Evolutionary conservation across 2,888 invertebrate genomes (phyloP).

Genomic region (Melanchra persicariae): DNA sequence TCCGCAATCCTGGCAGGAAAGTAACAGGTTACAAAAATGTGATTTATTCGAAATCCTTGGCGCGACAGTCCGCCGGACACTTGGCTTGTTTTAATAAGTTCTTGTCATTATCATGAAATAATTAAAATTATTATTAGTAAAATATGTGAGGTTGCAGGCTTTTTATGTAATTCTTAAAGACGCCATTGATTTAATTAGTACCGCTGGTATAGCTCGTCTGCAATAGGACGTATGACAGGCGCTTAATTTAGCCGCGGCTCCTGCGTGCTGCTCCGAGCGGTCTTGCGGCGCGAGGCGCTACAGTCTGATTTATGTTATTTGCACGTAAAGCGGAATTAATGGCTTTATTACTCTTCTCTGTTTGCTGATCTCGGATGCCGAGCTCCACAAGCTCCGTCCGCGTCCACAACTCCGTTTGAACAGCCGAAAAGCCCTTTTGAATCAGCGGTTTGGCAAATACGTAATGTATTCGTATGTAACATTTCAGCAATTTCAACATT

Average conservation of each 20-base stretch:
- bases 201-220: slow-evolving; percentile 72
- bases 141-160: slow-evolving; percentile 3
- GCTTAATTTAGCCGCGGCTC: slow-evolving; percentile 84
- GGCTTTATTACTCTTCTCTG: slow-evolving; percentile 89
- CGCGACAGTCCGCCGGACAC: too few species aligned
- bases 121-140: neutral
- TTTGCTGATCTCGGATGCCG: slow-evolving; percentile 85
- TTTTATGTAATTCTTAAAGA: slow-evolving; percentile 58
- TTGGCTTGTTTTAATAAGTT: too few species aligned
- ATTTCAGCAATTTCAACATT: slow-evolving; percentile 58
- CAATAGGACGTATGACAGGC: slow-evolving; percentile 83
- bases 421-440: slow-evolving; percentile 79
- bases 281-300: slow-evolving; percentile 86
- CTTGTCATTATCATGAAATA: neutral
- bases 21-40: too few species aligned
- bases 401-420: slow-evolving; percentile 79
- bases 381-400: slow-evolving; percentile 78
- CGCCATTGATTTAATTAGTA: slow-evolving; percentile 78
- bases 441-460: slow-evolving; percentile 79
- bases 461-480: slow-evolving; percentile 70
- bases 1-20: too few species aligned
- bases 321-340: slow-evolving; percentile 90
- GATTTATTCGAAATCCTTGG: too few species aligned
- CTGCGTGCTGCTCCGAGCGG: slow-evolving; percentile 80
- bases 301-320: slow-evolving; percentile 90